A percentile compares a stretch with the other conserved stretches of the same genome.
Evolutionary conservation across 1,140 invertebrate genomes (phyloP).

Genomic region (Homalodisca vitripennis): DNA sequence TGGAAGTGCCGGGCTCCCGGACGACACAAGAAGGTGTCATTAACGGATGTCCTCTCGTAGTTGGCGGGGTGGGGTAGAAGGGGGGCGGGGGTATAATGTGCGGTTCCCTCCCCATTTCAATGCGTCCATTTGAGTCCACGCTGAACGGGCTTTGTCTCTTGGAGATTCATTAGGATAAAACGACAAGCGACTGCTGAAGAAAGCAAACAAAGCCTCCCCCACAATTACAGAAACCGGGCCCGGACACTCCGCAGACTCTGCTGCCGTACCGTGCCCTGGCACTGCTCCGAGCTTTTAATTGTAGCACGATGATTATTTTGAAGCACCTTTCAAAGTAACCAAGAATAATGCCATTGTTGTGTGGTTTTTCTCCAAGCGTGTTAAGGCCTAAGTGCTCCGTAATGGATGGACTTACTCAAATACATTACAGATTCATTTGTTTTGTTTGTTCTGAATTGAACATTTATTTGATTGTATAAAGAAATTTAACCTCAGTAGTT

Average conservation of each 20-base stretch:
- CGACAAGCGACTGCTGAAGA: slow-evolving; percentile 29
- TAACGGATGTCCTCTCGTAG: slow-evolving; percentile 20
- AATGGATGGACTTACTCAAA: no score
- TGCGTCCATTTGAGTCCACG: slow-evolving; percentile 29
- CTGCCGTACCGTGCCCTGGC: neutral
- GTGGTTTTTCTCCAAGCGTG: no score
- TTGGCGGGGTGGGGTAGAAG: neutral
- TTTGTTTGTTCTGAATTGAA: no score
- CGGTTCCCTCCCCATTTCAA: slow-evolving; percentile 20
- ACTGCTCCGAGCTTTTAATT: neutral
- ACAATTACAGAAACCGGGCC: slow-evolving; percentile 8
- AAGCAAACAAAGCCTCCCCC: slow-evolving; percentile 4
- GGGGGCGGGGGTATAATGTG: slow-evolving; percentile 19
- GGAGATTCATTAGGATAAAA: slow-evolving; percentile 31
- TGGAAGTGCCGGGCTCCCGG: no score
- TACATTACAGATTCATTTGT: no score
- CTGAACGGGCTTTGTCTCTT: slow-evolving; percentile 18
- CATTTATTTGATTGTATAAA: no score
- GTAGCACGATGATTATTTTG: neutral
- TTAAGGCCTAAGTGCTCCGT: no score
- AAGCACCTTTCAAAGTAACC: neutral
- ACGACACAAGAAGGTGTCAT: slow-evolving; percentile 19
- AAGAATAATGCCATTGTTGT: no score
- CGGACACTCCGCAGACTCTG: neutral
- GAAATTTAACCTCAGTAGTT: no score